Percentiles rank a stretch among this genome's conserved stretches.
phyloP scores from a whole-genome alignment of 2,113 vertebrate species.

The Bubo blakistoni region DNA sequence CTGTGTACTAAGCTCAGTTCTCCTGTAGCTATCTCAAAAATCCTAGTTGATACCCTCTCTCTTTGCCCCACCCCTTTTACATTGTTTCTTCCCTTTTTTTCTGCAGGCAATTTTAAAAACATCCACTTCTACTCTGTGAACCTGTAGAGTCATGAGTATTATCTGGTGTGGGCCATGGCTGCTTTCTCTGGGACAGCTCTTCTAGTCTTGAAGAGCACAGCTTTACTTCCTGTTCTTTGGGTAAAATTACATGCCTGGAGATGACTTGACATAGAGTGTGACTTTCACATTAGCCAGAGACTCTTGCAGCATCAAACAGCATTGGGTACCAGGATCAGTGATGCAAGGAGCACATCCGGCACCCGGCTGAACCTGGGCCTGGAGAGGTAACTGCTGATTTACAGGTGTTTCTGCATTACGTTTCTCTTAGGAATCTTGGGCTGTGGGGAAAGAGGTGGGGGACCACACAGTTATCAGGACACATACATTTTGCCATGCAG shows the following conservation, averaged over 20 bases:
- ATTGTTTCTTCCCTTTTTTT: not conserved
- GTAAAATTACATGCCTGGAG: not conserved
- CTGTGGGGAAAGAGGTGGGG: not conserved
- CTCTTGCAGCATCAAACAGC: not conserved
- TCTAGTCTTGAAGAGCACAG: not conserved
- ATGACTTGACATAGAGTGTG: not conserved
- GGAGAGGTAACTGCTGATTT: not conserved
- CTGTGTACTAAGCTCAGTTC: not conserved
- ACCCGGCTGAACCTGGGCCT: not conserved
- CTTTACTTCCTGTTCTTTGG: not conserved
- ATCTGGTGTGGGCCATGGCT: not conserved
- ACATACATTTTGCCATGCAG: not conserved
- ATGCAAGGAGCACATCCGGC: not conserved
- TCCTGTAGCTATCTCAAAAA: not conserved
- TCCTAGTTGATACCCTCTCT: fast-evolving
- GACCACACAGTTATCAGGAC: not conserved
- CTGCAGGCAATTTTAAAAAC: not conserved
- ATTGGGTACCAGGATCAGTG: not conserved
- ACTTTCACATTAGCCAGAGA: not conserved
- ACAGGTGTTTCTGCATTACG: not conserved
- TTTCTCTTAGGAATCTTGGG: not conserved
- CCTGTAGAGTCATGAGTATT: not conserved
- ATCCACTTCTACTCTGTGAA: not conserved
- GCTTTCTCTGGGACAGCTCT: not conserved
- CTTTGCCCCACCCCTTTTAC: not conserved